Evolutionary conservation across 1,140 invertebrate genomes (phyloP), one percentile per base, ranked within the genome.

Genomic region (Pogonomyrmex californicus): DNA sequence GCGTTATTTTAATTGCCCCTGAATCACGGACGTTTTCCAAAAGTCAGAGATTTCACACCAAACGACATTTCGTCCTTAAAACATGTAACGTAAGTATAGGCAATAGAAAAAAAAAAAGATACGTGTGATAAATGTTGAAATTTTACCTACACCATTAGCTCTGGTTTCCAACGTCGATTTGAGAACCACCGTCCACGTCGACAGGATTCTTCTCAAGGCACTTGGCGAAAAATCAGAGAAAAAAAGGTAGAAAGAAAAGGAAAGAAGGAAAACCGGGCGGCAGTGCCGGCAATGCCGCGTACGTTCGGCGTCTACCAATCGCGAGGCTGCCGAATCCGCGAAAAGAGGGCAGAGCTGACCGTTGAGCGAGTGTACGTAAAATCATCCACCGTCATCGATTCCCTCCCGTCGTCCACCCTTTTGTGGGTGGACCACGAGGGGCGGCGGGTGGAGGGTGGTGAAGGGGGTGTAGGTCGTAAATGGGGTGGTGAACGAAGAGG

Each of bases 321-420:
- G 86, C 73, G 90, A 87, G 78, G 82, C 89, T 88, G 83, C 87
- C 85, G 91, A 91, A 89, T 88, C 68, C 86, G 75, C 91, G 93
- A 62, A 90, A 92, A 88, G 92, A 92, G 70, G 90, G 92, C 85
- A 73, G 90, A 88, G 86, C 85, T 82, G 91, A 89, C 78, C 89
- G 90, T 77, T 82, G 83, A 82, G 86, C 83, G 79, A 91, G 89
- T 91, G 76, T 88, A 91, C 88, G 89, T 89, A 92, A 92, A 93
- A 93, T 93, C 92, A 93, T 93, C 91, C 75, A 92, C 91, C 92
- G 90, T 93, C 92, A 93, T 93, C 92, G 92, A 93, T 92, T 91
- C 91, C 87, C 90, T 92, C 88, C 86, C 87, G 87, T 88, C 82
- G 89, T 88, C 87, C 90, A 91, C 87, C 89, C 89, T 91, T 90